Conservation (phyloP, 35 echinoderm and acorn worm genomes). For the Lytechinus variegatus region DNA sequence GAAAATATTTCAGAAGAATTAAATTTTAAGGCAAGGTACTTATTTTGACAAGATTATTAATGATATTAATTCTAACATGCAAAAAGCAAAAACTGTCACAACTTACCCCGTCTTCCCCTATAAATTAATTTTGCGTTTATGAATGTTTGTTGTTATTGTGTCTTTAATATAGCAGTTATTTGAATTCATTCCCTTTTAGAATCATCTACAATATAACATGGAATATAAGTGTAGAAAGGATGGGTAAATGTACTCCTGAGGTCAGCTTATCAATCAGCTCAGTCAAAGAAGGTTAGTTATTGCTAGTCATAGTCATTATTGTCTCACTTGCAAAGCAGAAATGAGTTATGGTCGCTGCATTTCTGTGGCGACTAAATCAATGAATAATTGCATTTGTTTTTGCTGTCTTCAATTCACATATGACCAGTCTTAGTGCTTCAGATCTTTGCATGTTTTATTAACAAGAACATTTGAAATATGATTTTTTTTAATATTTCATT, state of each 20-base stretch:
- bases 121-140: too few species aligned
- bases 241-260: neutral
- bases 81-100: too few species aligned
- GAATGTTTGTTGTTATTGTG: neutral
- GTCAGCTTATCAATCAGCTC: neutral
- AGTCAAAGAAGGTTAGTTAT: constrained; percentile 10
- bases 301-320: too few species aligned
- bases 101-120: too few species aligned
- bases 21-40: too few species aligned
- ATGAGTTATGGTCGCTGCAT: too few species aligned
- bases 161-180: neutral
- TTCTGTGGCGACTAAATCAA: too few species aligned
- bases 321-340: too few species aligned
- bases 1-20: too few species aligned
- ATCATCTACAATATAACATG: constrained; percentile 32
- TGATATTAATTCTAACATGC: too few species aligned
- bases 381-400: too few species aligned
- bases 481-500: neutral
- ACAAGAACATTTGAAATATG: neutral
- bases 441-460: neutral
- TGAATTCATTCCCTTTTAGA: neutral
- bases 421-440: neutral
- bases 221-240: neutral
- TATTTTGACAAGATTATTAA: too few species aligned
- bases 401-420: neutral